A percentile compares a stretch with the other conserved stretches of the same genome.
Conservation (phyloP, 2,113 vertebrate genomes). For the Clupea harengus region DNA sequence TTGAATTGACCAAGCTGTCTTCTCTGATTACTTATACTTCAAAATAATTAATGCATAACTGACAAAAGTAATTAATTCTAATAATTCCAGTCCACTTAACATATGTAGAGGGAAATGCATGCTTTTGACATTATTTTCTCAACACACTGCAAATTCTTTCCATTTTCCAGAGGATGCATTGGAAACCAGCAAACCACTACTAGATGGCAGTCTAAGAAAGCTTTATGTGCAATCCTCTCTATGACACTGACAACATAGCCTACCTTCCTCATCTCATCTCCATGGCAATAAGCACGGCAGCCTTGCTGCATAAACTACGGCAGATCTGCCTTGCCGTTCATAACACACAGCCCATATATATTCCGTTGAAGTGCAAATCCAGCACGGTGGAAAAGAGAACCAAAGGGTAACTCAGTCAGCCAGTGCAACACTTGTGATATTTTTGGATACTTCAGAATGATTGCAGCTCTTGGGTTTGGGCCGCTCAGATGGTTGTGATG, state of each 20-base stretch:
- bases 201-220: constrained; percentile 47
- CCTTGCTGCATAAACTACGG: neutral
- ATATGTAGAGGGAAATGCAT: neutral
- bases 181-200: constrained; percentile 14
- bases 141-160: neutral
- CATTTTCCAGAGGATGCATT: neutral
- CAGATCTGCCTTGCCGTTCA: neutral
- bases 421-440: constrained; percentile 3
- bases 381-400: neutral
- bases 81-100: neutral
- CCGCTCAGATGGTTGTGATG: neutral
- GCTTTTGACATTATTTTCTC: neutral
- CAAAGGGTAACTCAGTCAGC: neutral
- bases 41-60: neutral
- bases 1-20: neutral
- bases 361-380: constrained; percentile 12
- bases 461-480: neutral
- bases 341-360: neutral
- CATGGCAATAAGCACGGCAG: neutral
- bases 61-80: neutral
- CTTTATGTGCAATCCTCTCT: neutral
- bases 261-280: neutral
- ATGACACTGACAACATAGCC: neutral
- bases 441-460: constrained; percentile 4
- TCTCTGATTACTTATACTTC: neutral